A percentile compares a stretch with the other conserved stretches of the same genome.
phyloP scores from a whole-genome alignment of 2,113 vertebrate species.

The Mastomys natalensis region DNA sequence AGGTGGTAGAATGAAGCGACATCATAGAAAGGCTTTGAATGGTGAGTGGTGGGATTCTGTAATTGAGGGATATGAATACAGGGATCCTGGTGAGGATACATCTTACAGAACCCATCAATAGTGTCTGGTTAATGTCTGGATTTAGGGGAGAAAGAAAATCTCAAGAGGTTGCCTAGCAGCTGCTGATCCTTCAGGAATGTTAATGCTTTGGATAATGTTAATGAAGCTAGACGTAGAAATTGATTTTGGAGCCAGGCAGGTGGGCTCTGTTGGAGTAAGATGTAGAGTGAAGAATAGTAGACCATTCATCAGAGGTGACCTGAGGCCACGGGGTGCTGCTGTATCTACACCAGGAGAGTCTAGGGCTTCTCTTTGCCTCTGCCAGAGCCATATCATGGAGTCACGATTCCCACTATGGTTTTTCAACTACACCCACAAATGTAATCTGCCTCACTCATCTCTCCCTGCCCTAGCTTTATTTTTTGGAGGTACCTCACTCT shows the following conservation, averaged over 20 bases:
- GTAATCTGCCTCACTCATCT: not conserved
- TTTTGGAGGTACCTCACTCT: not conserved
- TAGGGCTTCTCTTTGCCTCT: not conserved
- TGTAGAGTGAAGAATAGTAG: not conserved
- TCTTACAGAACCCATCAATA: not conserved
- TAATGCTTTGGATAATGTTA: not conserved
- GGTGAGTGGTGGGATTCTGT: not conserved
- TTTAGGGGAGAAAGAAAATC: not conserved
- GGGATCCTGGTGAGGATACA: not conserved
- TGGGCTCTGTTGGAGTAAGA: not conserved
- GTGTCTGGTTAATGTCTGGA: not conserved
- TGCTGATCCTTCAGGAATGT: not conserved
- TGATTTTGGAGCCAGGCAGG: not conserved
- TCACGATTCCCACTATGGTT: not conserved
- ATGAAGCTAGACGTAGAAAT: not conserved
- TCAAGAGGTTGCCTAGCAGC: not conserved
- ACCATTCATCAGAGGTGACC: not conserved
- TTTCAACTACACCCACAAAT: not conserved
- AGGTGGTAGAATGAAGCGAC: not conserved
- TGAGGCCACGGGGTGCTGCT: not conserved
- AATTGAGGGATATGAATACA: not conserved
- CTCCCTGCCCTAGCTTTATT: not conserved
- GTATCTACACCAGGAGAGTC: not conserved
- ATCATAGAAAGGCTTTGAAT: not conserved
- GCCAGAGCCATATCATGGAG: not conserved